Percentiles rank a stretch among this genome's conserved stretches.
These are phyloP conservation scores for Apocheima hispidaria DNA, from an alignment of 2,888 invertebrate species.

Conservation along the genomic window DNA sequence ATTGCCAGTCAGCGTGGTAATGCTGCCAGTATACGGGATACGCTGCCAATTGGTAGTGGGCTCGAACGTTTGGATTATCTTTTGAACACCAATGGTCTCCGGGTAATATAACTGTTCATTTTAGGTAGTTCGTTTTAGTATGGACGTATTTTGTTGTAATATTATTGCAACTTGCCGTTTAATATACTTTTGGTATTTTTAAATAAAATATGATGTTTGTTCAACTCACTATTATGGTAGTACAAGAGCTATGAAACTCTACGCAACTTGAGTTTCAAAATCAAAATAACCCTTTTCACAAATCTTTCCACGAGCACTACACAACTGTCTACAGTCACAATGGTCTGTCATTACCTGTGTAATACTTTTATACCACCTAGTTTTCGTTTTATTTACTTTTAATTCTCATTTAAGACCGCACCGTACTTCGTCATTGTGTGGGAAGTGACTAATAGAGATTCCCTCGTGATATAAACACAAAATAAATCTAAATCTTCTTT, in stretches of 20 bases:
- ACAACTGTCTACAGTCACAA: conserved; percentile 9
- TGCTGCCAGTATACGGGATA: too few species aligned
- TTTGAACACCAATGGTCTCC: too few species aligned
- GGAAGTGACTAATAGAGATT: conserved; percentile 22
- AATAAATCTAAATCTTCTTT: background rate
- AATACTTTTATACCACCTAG: conserved; percentile 18
- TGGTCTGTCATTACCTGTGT: conserved; percentile 8
- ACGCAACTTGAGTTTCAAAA: conserved; percentile 14
- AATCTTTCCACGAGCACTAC: conserved; percentile 19
- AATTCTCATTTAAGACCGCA: conserved; percentile 8
- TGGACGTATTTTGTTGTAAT: too few species aligned
- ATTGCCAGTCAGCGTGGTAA: too few species aligned
- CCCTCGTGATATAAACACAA: background rate
- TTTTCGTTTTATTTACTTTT: conserved; percentile 20
- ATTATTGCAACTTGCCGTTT: too few species aligned
- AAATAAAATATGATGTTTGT: background rate
- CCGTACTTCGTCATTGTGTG: conserved; percentile 15
- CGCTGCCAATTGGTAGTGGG: too few species aligned
- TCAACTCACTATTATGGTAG: background rate
- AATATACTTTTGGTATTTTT: background rate
- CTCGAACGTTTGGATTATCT: too few species aligned
- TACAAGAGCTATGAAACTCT: conserved; percentile 18
- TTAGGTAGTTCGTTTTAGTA: too few species aligned
- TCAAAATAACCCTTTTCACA: conserved; percentile 2
- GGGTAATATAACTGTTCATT: background rate